phyloP scores from a whole-genome alignment of 2,797 vertebrate genomes.

The Cynopterus sphinx region DNA sequence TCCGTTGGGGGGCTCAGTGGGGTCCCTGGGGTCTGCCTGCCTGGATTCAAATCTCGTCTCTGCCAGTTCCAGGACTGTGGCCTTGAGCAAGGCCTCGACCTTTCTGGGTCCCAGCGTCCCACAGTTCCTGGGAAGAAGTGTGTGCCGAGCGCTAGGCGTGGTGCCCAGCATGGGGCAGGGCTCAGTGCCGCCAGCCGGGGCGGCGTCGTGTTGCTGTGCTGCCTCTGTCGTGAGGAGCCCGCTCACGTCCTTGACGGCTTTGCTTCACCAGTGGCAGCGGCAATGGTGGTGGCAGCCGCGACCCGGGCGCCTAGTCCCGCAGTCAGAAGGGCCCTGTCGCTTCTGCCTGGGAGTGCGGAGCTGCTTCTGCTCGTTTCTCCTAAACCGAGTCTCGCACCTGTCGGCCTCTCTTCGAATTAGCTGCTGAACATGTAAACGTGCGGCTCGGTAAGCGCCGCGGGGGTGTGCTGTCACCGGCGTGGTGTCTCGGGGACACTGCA shows the following conservation, averaged over 20 bases:
- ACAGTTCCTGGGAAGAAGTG: neutral
- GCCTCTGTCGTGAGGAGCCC: neutral
- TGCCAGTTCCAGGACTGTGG: neutral
- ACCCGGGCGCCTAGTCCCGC: no score
- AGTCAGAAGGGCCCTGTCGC: accelerated
- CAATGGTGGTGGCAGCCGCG: neutral
- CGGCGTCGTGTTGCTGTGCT: no score
- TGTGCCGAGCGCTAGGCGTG: neutral
- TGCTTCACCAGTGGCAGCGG: neutral
- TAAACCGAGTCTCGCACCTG: neutral
- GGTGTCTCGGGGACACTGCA: no score
- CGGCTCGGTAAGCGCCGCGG: neutral
- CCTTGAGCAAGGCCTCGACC: neutral
- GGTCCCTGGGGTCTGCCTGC: neutral
- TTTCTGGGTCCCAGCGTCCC: neutral
- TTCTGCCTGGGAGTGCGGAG: neutral
- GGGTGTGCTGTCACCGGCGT: no score
- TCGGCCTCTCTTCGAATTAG: neutral
- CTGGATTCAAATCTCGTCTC: neutral
- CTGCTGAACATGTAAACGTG: neutral
- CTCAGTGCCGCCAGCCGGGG: neutral
- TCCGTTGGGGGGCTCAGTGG: neutral
- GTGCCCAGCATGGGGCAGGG: neutral
- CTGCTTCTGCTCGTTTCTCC: neutral
- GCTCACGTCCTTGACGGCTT: neutral